Evolutionary conservation across 2,888 invertebrate genomes (phyloP).

Genomic region (Acanthopleura granulata): DNA sequence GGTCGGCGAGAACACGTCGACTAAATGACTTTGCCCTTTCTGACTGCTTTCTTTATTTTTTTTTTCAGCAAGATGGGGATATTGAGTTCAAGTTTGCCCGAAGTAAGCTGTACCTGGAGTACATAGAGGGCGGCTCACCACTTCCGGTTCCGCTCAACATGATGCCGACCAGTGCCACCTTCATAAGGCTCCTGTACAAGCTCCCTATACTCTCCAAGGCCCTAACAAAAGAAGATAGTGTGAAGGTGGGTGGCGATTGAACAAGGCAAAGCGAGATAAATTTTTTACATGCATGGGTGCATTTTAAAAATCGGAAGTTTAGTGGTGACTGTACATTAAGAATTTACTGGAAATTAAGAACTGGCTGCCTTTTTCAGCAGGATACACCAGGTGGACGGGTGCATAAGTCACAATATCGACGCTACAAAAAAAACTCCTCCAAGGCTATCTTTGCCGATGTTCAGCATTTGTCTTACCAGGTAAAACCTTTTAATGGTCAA

Average conservation of each 20-base stretch:
- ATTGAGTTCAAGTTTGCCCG: constrained; percentile 49
- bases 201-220: background rate
- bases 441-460: background rate
- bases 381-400: too few relatives aligned
- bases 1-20: too few relatives aligned
- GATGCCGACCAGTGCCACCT: constrained; percentile 36
- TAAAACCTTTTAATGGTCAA: background rate
- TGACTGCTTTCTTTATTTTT: background rate
- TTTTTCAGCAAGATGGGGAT: constrained; percentile 38
- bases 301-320: background rate
- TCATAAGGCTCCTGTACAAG: background rate
- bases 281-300: background rate
- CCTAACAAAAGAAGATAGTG: background rate
- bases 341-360: too few relatives aligned
- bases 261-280: background rate
- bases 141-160: constrained; percentile 68
- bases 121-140: constrained; percentile 70
- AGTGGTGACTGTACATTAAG: too few relatives aligned
- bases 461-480: background rate
- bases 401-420: background rate
- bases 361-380: too few relatives aligned
- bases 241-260: background rate
- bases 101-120: constrained; percentile 53
- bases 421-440: background rate
- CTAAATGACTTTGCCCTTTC: too few relatives aligned